These are phyloP conservation scores for Stenoptilia bipunctidactyla DNA, from an alignment of 2,888 invertebrate species.

Conservation along the genomic window DNA sequence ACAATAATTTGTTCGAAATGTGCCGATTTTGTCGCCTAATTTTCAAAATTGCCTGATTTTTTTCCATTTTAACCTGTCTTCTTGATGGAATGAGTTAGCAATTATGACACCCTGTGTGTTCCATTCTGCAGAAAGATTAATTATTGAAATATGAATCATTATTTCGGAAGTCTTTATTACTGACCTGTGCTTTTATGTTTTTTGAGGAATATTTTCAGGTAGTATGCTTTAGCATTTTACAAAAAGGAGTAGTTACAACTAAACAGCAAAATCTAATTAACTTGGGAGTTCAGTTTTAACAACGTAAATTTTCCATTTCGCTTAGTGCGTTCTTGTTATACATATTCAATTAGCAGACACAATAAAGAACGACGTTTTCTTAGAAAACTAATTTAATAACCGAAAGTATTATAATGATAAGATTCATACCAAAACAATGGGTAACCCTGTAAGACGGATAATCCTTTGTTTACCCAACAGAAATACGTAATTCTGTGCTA, in stretches of 20 bases:
- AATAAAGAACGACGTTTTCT: too few relatives aligned
- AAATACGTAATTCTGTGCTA: slow-evolving; percentile 5
- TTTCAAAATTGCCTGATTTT: slow-evolving; percentile 47
- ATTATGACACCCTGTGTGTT: slow-evolving; percentile 46
- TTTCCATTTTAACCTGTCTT: slow-evolving; percentile 25
- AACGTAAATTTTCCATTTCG: too few relatives aligned
- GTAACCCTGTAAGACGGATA: slow-evolving; percentile 19
- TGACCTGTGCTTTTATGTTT: neutral
- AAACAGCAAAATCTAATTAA: too few relatives aligned
- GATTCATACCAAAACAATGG: slow-evolving; percentile 3
- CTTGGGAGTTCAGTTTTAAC: too few relatives aligned
- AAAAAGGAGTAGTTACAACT: too few relatives aligned
- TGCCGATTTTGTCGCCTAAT: slow-evolving; percentile 64
- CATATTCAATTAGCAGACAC: too few relatives aligned
- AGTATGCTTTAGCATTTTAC: too few relatives aligned
- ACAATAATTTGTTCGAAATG: slow-evolving; percentile 47
- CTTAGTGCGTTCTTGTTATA: too few relatives aligned
- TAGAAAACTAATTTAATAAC: too few relatives aligned
- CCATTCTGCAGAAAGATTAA: slow-evolving; percentile 40
- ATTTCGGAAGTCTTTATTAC: slow-evolving; percentile 43
- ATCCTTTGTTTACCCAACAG: slow-evolving; percentile 37
- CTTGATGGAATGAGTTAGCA: slow-evolving; percentile 59
- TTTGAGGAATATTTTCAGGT: too few relatives aligned
- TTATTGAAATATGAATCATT: slow-evolving; percentile 42
- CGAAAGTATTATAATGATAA: too few relatives aligned